phyloP scores from a whole-genome alignment of 23 tunicate genomes.

The Corella eumyota region DNA sequence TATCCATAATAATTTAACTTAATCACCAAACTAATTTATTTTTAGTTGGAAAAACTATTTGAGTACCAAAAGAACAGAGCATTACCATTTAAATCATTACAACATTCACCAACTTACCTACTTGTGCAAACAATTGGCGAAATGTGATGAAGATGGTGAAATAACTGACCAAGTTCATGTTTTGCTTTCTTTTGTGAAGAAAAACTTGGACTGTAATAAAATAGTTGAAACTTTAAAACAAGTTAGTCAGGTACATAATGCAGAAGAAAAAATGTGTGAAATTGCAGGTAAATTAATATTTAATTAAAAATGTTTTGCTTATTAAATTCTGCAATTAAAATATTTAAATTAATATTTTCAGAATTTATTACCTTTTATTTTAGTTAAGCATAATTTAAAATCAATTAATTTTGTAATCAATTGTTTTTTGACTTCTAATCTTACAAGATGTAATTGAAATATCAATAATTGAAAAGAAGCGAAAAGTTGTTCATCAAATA shows the following conservation, averaged over 20 bases:
- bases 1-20: no score
- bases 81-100: conserved; percentile 56
- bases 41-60: conserved; percentile 36
- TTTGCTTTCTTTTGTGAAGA: conserved; percentile 9
- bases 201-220: neutral
- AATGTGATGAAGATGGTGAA: conserved; percentile 2
- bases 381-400: no score
- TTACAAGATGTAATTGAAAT: no score
- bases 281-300: no score
- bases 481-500: conserved; percentile 27
- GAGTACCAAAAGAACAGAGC: conserved; percentile 16
- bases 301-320: no score
- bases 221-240: conserved; percentile 12
- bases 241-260: conserved; percentile 7
- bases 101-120: conserved; percentile 53
- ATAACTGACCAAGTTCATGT: conserved; percentile 28
- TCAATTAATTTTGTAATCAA: no score
- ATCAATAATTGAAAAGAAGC: conserved; percentile 13
- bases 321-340: no score
- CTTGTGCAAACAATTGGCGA: conserved; percentile 42
- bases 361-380: no score
- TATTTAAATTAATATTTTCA: no score
- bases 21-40: no score
- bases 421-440: no score
- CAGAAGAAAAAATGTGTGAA: no score